Conservation (phyloP, 2,888 invertebrate genomes). For the Callinectes sapidus region DNA sequence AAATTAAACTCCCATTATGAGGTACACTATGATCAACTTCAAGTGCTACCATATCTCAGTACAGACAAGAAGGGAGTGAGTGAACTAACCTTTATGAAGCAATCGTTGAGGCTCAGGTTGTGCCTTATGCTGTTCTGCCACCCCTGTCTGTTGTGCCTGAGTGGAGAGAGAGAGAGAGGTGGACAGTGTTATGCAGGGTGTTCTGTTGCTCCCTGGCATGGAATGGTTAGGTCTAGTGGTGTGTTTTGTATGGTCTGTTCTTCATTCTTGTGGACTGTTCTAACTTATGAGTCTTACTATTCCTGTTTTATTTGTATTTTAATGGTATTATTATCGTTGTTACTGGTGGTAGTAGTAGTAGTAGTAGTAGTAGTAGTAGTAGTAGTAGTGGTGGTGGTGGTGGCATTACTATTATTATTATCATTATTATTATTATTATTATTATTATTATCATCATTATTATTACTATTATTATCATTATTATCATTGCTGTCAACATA, state of each 20-base stretch:
- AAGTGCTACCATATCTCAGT: too few relatives aligned
- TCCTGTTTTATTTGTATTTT: too few relatives aligned
- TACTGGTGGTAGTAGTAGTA: too few relatives aligned
- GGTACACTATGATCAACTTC: neutral
- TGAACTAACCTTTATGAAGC: constrained; percentile 71
- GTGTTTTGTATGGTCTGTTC: neutral
- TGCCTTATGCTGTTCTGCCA: constrained; percentile 73
- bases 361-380: too few relatives aligned
- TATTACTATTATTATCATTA: too few relatives aligned
- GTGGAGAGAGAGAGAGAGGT: neutral
- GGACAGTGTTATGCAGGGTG: neutral
- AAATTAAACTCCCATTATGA: neutral
- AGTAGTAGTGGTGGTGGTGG: too few relatives aligned
- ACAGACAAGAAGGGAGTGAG: neutral
- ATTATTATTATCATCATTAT: too few relatives aligned
- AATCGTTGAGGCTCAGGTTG: constrained; percentile 75
- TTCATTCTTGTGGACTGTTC: neutral
- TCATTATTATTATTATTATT: too few relatives aligned
- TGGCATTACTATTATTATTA: too few relatives aligned
- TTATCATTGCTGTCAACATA: too few relatives aligned
- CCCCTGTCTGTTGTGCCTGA: constrained; percentile 73
- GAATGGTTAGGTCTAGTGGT: neutral
- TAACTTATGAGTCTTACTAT: too few relatives aligned
- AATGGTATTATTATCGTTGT: too few relatives aligned
- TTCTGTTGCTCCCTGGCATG: neutral